Base-by-base conservation (phyloP, 2,113 vertebrate genomes). In the Tonatia bakeri region DNA sequence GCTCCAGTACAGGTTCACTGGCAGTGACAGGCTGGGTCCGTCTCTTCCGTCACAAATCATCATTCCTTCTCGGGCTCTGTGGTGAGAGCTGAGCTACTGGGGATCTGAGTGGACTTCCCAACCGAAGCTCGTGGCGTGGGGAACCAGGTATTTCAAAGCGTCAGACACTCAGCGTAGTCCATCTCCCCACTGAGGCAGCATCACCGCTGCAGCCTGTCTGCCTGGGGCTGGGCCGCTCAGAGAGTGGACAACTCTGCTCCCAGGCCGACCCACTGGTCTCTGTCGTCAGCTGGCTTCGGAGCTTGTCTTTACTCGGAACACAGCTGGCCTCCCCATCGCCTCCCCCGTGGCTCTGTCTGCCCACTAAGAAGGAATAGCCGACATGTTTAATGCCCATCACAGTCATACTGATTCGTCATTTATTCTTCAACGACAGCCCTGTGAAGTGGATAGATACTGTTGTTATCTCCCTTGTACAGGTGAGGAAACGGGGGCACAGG, bases 11-110 rank as follows among this genome's bases (percentile, higher is more conserved):
- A 52, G 45, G 50, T 26, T 16, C 43, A 13, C 52, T 52, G 33
- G 54, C 75, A 8, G 5, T 19, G 36, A 65, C 19, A 7, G 54
- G 67, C 83, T 36, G 11, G 52, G 38, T 33, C 33, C 2, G 4
- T 64, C 45, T 56, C 67, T 73, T 19, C 24, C 7, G 0, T 75
- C 7, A 3, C 28, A 47, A 54, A 19, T 20, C 38, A 0, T 28
- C 76, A 6, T 45, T 15, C 54, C 20, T 26, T 52, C 7, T 1
- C 76, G 22, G 56, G 36, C 76, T 20, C 1, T 43, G 64, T 54
- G 43, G 22, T n/a, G 40, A 36, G 52, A 50, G 36, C 19, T 3
- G 12, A 36, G 54, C 43, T 64, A 2, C 45, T 13, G 22, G 43
- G 17, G 28, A 10, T 22, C 14, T 40, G 19, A 33, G 56, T 1